A percentile compares a stretch with the other conserved stretches of the same genome.
These are phyloP conservation scores for Meteorus cinctellus DNA, from an alignment of 2,888 invertebrate genomes.

Conservation along the genomic window DNA sequence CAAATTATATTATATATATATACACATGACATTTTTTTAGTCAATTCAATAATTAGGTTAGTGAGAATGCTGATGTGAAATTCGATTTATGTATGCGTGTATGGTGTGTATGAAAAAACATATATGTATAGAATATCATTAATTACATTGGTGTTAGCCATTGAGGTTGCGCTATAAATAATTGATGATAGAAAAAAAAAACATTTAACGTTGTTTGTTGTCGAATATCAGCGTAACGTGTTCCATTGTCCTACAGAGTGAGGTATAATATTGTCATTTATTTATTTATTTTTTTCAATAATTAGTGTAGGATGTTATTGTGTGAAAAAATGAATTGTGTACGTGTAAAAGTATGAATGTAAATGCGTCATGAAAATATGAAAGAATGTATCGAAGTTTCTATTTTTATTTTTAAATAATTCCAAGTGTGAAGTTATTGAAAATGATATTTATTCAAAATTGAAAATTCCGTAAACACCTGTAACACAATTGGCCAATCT, in stretches of 20 bases:
- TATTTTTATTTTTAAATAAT: constrained; percentile 2
- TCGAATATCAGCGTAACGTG: constrained; percentile 34
- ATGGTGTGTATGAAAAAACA: constrained; percentile 11
- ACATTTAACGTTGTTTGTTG: constrained; percentile 42
- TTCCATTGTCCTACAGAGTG: constrained; percentile 38
- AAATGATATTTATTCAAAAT: neutral
- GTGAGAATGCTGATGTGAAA: constrained; percentile 38
- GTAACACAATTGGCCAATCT: no score
- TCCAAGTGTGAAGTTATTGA: neutral
- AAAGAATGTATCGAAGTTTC: neutral
- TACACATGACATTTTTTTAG: constrained; percentile 61
- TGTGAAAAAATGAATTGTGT: no score
- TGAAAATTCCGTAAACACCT: no score
- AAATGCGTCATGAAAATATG: neutral
- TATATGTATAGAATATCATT: constrained; percentile 4
- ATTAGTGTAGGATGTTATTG: neutral
- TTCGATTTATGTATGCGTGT: neutral
- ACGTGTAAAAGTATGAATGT: neutral
- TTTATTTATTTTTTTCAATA: neutral
- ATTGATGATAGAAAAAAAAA: constrained; percentile 32
- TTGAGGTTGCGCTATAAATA: constrained; percentile 32
- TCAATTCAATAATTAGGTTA: constrained; percentile 62
- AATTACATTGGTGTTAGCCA: constrained; percentile 9
- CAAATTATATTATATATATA: constrained; percentile 45
- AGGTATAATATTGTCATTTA: neutral